Conservation (phyloP, 2,888 invertebrate species). For the Eupithecia centaureata region DNA sequence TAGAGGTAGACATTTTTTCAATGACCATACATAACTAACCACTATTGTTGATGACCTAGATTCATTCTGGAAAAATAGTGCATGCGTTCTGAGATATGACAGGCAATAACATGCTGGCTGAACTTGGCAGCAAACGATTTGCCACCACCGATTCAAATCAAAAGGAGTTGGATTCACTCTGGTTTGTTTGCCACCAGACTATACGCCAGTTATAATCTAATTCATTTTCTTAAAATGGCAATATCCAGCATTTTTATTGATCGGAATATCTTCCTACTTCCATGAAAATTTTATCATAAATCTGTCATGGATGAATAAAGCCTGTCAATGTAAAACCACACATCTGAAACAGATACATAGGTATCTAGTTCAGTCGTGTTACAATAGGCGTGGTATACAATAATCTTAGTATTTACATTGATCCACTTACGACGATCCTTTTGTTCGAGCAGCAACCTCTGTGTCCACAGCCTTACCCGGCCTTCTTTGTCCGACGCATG, state of each 20-base stretch:
- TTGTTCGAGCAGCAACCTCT: conserved; percentile 6
- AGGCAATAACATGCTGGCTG: conserved; percentile 34
- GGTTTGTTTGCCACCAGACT: neutral
- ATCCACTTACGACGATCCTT: conserved; percentile 3
- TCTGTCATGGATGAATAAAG: no score
- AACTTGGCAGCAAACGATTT: conserved; percentile 11
- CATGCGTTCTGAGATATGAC: conserved; percentile 27
- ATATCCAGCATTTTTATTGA: neutral
- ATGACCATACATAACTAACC: neutral
- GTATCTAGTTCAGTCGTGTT: no score
- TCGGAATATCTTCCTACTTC: neutral
- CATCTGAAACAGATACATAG: no score
- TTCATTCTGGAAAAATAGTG: conserved; percentile 25
- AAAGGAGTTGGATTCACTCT: neutral
- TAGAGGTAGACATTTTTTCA: neutral
- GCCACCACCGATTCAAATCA: conserved; percentile 1
- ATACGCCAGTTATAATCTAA: neutral
- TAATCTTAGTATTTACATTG: neutral
- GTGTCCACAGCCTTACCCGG: conserved; percentile 36
- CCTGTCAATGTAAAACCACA: no score
- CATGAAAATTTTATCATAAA: no score
- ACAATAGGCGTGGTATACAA: no score
- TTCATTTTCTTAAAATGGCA: neutral
- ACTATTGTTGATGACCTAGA: neutral
- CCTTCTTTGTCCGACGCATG: conserved; percentile 32